Evolutionary conservation across 2,113 vertebrate genomes (phyloP).

Genomic region (Spermophilus dauricus): DNA sequence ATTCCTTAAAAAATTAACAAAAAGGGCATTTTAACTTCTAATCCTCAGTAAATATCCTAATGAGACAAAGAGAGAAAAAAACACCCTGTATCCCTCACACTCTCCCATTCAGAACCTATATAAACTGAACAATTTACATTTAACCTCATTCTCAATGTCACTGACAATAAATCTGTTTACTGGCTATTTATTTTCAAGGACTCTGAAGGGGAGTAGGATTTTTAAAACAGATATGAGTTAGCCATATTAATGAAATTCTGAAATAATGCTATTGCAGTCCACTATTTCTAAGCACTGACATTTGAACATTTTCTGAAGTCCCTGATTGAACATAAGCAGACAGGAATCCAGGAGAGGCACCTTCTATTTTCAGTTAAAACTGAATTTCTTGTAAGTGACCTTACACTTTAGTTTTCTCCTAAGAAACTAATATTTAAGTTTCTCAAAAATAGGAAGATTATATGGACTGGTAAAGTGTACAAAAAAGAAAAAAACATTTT

Average conservation of each 20-base stretch:
- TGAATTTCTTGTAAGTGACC: background rate
- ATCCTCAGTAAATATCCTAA: background rate
- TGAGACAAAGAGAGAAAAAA: slow-evolving; percentile 21
- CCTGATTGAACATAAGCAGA: slow-evolving; percentile 6
- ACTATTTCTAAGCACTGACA: slow-evolving; percentile 12
- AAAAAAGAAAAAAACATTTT: background rate
- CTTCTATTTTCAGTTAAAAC: background rate
- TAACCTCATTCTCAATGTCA: slow-evolving; percentile 44
- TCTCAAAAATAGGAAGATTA: slow-evolving; percentile 44
- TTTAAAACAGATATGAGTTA: background rate
- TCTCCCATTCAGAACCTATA: background rate
- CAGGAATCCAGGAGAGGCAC: background rate
- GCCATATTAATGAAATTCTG: background rate
- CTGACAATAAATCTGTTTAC: slow-evolving; percentile 16
- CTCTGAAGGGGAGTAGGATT: background rate
- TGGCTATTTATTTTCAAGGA: slow-evolving; percentile 45
- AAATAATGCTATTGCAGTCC: background rate
- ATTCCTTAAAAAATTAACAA: slow-evolving; percentile 54
- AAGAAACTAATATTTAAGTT: slow-evolving; percentile 18
- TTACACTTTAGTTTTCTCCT: background rate
- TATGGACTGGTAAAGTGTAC: slow-evolving; percentile 3
- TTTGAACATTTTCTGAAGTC: background rate
- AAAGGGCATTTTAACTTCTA: slow-evolving; percentile 57
- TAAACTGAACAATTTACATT: slow-evolving; percentile 21
- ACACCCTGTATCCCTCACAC: background rate